Conservation (phyloP, 2,888 invertebrate genomes). For the Cerastis leucographa region DNA sequence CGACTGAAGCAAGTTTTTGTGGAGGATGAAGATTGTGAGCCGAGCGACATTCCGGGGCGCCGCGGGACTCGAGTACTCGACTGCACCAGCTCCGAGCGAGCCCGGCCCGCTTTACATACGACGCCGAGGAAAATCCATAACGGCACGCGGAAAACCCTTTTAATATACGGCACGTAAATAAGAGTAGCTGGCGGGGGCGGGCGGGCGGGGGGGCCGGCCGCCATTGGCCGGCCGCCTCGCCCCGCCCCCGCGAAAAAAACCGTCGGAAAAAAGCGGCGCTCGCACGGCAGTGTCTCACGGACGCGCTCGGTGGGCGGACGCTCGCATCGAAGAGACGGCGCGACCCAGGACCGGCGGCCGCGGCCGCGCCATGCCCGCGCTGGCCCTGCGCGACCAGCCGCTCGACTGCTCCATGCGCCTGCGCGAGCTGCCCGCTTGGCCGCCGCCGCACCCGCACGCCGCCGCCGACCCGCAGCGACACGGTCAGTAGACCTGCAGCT, state of each 20-base stretch:
- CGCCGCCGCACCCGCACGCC: constrained; percentile 80
- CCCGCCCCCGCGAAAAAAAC: constrained; percentile 87
- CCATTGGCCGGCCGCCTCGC: constrained; percentile 82
- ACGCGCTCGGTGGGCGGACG: constrained; percentile 87
- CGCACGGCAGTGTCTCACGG: constrained; percentile 87
- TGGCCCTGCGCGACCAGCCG: constrained; percentile 92
- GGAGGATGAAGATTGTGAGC: constrained; percentile 44
- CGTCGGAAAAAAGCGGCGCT: constrained; percentile 82
- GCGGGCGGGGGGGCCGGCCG: constrained; percentile 74
- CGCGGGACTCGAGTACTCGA: background rate
- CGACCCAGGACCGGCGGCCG: constrained; percentile 90
- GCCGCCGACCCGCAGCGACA: constrained; percentile 73
- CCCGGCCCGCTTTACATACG: constrained; percentile 62
- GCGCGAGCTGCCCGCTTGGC: constrained; percentile 87
- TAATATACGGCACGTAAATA: constrained; percentile 91
- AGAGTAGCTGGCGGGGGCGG: constrained; percentile 76
- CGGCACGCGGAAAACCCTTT: constrained; percentile 90
- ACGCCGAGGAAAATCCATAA: constrained; percentile 88
- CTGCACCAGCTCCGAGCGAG: background rate
- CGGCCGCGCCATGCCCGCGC: constrained; percentile 92
- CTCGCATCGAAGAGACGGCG: constrained; percentile 84
- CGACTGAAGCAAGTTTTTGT: constrained; percentile 62
- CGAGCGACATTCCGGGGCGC: constrained; percentile 52
- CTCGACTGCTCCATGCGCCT: constrained; percentile 93
- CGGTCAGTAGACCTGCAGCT: constrained; percentile 80